Base-by-base conservation (phyloP, 2,797 vertebrate species). In the Clarias platycephalus region DNA sequence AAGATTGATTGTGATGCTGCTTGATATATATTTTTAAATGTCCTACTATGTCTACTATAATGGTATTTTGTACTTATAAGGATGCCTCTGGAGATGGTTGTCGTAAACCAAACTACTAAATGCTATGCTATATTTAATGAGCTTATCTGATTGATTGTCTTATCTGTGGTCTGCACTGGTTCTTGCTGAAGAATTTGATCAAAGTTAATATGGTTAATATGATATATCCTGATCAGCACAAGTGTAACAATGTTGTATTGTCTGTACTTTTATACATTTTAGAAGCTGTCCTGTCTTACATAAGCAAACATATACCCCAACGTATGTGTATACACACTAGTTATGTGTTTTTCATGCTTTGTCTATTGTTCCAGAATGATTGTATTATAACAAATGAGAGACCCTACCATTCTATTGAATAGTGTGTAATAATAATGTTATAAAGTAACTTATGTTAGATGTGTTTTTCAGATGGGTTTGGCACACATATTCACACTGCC, bases 401-500 rank as follows among this genome's bases (percentile, higher is more conserved):
- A 75, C 63, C 85, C 34, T 49, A 80, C 9, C 79, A 88, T 81
- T 81, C 76, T 83, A 75, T 75, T 88, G 57, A 87, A 84, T 80
- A 31, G n/a, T 67, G 31, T 44, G 20, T 76, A 58, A 57, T 20
- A 58, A 76, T 57, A 20, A 34, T 76, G 26, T 71, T 71, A 66
- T 58, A 40, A 40, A 37, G 70, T 68, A 83, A 66, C 37, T 53
- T 70, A 70, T 53, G 12, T 53, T 53, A 13, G 49, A 26, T 76
- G 31, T 26, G 77, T 79, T 80, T 15, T 82, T 75, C 26, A 62
- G 77, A 87, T 86, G 88, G 87, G 86, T 92, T 91, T 90, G 91
- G 91, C 92, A 94, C 91, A 93, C 93, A 86, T 80, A 81, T 92
- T 87, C 86, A 90, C 92, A 91, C 91, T 93, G 91, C 91, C 92